Percentiles rank a stretch among this genome's conserved stretches.
Evolutionary conservation across 2,113 vertebrate genomes (phyloP).

Genomic region (Chloropsis cyanopogon): DNA sequence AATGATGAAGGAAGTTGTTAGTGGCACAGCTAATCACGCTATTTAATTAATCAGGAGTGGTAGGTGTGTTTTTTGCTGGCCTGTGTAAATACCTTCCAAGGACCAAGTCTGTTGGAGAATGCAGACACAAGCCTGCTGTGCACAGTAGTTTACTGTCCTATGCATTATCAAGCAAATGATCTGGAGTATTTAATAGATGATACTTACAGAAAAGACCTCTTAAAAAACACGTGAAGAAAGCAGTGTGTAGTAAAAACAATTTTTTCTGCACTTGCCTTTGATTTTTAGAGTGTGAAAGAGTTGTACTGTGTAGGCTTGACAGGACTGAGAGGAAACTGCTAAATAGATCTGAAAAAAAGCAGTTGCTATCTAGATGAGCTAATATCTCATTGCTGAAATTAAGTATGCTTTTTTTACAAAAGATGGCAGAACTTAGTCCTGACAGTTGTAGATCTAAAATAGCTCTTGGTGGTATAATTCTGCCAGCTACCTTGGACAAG

Average conservation of each 20-base stretch:
- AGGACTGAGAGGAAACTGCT: neutral
- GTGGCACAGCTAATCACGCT: neutral
- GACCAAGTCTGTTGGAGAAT: neutral
- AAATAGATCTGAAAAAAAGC: neutral
- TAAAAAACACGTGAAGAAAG: neutral
- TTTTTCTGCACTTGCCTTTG: neutral
- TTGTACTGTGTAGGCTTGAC: neutral
- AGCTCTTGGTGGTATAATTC: neutral
- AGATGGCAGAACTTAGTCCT: neutral
- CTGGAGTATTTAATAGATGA: neutral
- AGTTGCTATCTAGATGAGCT: neutral
- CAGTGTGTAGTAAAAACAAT: neutral
- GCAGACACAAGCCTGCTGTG: neutral
- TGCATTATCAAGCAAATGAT: fast-evolving
- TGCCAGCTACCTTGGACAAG: neutral
- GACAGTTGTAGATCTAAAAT: neutral
- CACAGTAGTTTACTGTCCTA: neutral
- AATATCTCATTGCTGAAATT: neutral
- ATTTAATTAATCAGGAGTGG: neutral
- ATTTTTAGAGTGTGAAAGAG: neutral
- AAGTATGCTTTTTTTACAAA: neutral
- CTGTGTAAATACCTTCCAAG: neutral
- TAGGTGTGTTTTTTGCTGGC: neutral
- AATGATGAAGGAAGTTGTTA: neutral
- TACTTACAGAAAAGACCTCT: neutral